These are phyloP conservation scores for Poeciliopsis retropinna DNA, from an alignment of 2,113 vertebrate species.

Conservation along the genomic window DNA sequence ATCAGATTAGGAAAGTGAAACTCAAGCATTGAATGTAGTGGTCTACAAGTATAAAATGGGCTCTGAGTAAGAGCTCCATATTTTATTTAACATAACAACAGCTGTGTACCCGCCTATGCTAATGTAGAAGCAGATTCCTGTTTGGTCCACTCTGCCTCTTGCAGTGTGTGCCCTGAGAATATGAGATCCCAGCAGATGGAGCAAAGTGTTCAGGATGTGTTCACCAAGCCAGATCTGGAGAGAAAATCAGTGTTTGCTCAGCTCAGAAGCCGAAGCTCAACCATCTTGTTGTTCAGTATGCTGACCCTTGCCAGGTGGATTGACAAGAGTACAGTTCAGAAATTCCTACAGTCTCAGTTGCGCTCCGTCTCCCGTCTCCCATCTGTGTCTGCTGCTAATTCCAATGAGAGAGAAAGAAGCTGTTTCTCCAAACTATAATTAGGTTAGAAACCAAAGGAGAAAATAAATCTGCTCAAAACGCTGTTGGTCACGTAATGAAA, in stretches of 20 bases:
- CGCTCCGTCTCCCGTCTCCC: not conserved
- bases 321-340: not conserved
- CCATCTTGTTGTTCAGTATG: not conserved
- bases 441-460: not conserved
- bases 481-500: not conserved
- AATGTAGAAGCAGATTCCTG: not conserved
- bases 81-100: constrained; percentile 1
- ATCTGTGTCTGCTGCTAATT: constrained; percentile 1
- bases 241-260: not conserved
- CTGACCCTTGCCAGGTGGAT: not conserved
- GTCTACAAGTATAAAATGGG: not conserved
- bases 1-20: not conserved
- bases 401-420: not conserved
- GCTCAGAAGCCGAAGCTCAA: too few relatives aligned
- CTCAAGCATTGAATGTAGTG: not conserved
- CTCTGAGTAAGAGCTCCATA: not conserved
- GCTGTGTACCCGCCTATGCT: not conserved
- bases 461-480: not conserved
- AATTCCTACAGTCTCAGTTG: not conserved
- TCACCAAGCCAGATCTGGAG: not conserved
- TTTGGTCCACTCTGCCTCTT: not conserved
- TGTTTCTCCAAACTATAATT: not conserved
- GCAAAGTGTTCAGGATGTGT: not conserved
- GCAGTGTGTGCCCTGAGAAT: not conserved
- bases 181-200: not conserved